Conservation (phyloP, 2,797 vertebrate genomes). For the Thamnophis elegans region DNA sequence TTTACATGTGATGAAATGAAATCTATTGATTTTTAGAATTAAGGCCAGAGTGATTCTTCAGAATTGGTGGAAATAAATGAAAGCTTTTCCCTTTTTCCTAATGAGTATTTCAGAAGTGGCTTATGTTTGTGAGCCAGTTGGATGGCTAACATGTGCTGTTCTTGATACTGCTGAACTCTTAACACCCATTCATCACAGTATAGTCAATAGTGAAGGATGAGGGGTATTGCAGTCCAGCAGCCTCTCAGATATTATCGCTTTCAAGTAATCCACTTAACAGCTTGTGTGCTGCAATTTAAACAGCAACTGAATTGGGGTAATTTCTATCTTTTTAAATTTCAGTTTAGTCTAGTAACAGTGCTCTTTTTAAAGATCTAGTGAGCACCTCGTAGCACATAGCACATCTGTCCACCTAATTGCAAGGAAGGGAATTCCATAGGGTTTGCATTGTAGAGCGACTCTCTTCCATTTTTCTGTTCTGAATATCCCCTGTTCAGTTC, state of each 20-base stretch:
- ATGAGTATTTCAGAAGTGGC: slow-evolving; percentile 25
- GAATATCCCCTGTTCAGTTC: background rate
- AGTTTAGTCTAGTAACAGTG: background rate
- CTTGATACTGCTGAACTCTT: background rate
- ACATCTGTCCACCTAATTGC: background rate
- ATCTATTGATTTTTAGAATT: slow-evolving; percentile 44
- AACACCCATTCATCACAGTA: background rate
- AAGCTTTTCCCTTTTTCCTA: slow-evolving; percentile 42
- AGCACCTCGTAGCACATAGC: background rate
- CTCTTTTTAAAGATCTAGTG: background rate
- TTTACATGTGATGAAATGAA: slow-evolving; percentile 35
- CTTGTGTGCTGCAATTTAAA: background rate
- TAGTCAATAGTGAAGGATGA: background rate
- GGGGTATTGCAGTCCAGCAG: background rate
- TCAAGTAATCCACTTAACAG: background rate
- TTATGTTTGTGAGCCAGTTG: slow-evolving; percentile 1
- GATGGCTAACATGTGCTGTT: background rate
- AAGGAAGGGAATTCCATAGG: background rate
- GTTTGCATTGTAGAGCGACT: background rate
- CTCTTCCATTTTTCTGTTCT: background rate
- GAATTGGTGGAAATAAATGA: slow-evolving; percentile 53
- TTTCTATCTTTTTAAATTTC: background rate
- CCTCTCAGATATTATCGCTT: background rate
- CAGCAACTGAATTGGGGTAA: background rate
- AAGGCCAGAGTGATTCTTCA: background rate